Percentiles rank a stretch among this genome's conserved stretches.
Evolutionary conservation across 2,888 invertebrate species (phyloP).

Genomic region (Rambutsinella grinnellia): DNA sequence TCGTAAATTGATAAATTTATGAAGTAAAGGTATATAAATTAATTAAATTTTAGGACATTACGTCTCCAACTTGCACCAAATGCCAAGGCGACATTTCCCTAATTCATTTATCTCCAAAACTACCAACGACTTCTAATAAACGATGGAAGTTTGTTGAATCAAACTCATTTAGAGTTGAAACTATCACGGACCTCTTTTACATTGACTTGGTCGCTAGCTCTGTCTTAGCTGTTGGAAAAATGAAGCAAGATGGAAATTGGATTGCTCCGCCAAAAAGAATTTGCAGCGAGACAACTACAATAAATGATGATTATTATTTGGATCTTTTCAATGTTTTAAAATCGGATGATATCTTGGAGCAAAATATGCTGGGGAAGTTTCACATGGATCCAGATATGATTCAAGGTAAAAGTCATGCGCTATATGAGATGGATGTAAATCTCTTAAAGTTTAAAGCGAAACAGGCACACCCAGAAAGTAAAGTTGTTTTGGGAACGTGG

Average conservation of each 20-base stretch:
- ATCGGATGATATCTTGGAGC: slow-evolving; percentile 14
- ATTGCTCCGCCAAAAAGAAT: slow-evolving; percentile 72
- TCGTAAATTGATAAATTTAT: no score
- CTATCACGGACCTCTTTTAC: slow-evolving; percentile 77
- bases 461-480: slow-evolving; percentile 33
- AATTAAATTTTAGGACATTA: slow-evolving; percentile 33
- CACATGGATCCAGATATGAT: slow-evolving; percentile 70
- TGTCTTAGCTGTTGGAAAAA: slow-evolving; percentile 76
- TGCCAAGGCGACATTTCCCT: slow-evolving; percentile 56
- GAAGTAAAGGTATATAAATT: background rate
- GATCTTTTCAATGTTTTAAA: slow-evolving; percentile 27
- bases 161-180: slow-evolving; percentile 23
- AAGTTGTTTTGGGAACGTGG: slow-evolving; percentile 79
- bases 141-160: slow-evolving; percentile 28
- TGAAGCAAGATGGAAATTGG: slow-evolving; percentile 76
- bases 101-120: slow-evolving; percentile 58
- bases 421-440: slow-evolving; percentile 80
- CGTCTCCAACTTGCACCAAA: slow-evolving; percentile 45
- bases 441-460: slow-evolving; percentile 66
- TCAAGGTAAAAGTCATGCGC: slow-evolving; percentile 82
- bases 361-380: slow-evolving; percentile 67
- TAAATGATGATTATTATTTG: slow-evolving; percentile 72
- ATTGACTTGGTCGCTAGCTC: slow-evolving; percentile 85
- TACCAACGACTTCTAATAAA: slow-evolving; percentile 19
- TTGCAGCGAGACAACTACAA: slow-evolving; percentile 80